Evolutionary conservation across 1,140 invertebrate genomes (phyloP).

Genomic region (Zeugodacus cucurbitae): DNA sequence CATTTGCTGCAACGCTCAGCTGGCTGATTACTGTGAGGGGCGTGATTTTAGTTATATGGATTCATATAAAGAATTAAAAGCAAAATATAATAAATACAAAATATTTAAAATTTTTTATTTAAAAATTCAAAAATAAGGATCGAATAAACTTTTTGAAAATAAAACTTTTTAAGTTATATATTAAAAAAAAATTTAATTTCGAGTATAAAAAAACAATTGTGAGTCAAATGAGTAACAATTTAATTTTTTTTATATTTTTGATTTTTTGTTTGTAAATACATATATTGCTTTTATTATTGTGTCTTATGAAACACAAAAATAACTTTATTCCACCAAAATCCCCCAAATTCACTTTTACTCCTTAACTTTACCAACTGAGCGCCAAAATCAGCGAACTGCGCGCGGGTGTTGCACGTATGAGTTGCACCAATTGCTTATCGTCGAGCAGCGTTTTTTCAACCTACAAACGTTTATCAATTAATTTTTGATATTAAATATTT

Average conservation of each 20-base stretch:
- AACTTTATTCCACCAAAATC: not conserved
- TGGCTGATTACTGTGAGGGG: not conserved
- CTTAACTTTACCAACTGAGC: constrained; percentile 52
- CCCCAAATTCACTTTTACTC: not conserved
- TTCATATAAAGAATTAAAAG: not conserved
- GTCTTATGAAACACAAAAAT: not conserved
- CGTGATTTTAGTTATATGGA: not conserved
- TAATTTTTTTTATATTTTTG: not conserved
- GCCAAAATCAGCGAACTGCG: constrained; percentile 57
- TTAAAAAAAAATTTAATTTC: not conserved
- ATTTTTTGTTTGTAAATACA: not conserved
- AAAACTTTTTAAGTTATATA: too few species aligned
- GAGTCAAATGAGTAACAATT: not conserved
- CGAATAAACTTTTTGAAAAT: too few species aligned
- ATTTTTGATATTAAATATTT: not conserved
- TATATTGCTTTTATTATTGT: not conserved
- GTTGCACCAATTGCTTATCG: constrained; percentile 45
- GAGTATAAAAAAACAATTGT: not conserved
- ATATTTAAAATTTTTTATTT: not conserved
- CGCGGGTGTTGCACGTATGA: constrained; percentile 55
- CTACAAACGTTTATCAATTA: not conserved
- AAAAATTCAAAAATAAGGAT: too few species aligned
- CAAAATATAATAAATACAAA: not conserved
- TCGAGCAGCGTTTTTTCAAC: constrained; percentile 10
- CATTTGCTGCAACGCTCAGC: constrained; percentile 7